Conservation (phyloP, 2,888 invertebrate genomes). For the Ophion slaviceki region DNA sequence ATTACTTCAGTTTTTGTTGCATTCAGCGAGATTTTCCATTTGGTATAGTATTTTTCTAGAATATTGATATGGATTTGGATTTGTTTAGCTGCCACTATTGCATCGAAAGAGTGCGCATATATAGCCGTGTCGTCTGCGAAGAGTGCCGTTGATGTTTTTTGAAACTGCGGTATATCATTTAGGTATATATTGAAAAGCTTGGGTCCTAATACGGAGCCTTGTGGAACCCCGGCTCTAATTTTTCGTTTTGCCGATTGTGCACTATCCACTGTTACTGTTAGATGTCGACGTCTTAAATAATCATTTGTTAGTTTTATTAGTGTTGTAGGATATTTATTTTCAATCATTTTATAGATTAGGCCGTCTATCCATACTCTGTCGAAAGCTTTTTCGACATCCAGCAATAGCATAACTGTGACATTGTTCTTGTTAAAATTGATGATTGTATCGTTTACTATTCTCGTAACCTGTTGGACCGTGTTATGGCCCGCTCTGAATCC, state of each 20-base stretch:
- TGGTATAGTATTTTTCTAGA: neutral
- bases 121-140: slow-evolving; percentile 70
- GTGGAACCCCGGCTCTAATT: slow-evolving; percentile 66
- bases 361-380: slow-evolving; percentile 76
- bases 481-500: slow-evolving; percentile 75
- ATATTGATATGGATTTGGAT: slow-evolving; percentile 55
- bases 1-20: slow-evolving; percentile 31
- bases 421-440: slow-evolving; percentile 71
- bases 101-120: slow-evolving; percentile 66
- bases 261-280: slow-evolving; percentile 68
- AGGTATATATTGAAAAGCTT: slow-evolving; percentile 62
- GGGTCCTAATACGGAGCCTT: slow-evolving; percentile 69
- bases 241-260: slow-evolving; percentile 50
- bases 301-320: slow-evolving; percentile 71
- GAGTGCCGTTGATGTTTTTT: slow-evolving; percentile 56
- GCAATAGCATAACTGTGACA: slow-evolving; percentile 72
- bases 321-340: slow-evolving; percentile 63
- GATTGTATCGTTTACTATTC: slow-evolving; percentile 72
- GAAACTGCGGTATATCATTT: slow-evolving; percentile 44
- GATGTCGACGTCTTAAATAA: slow-evolving; percentile 69
- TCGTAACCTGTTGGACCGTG: slow-evolving; percentile 72
- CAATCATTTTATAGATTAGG: slow-evolving; percentile 74
- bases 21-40: slow-evolving; percentile 33
- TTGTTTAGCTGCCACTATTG: slow-evolving; percentile 64
- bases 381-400: slow-evolving; percentile 79